Percentiles rank a stretch among this genome's conserved stretches.
Evolutionary conservation across 2,113 vertebrate genomes (phyloP).

Genomic region (Rhinogobius similis): DNA sequence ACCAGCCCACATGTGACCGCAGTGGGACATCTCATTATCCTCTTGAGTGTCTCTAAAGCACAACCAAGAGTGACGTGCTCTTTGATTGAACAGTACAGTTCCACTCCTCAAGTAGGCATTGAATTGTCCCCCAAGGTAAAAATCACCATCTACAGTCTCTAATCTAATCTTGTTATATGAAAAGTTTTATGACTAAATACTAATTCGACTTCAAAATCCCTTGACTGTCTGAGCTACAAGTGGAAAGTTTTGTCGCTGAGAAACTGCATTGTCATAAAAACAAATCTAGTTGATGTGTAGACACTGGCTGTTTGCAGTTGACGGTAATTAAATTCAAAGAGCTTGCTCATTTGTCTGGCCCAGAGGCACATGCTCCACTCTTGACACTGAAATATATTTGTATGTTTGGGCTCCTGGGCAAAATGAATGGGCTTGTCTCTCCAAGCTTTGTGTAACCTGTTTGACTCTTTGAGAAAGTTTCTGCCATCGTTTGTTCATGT

Average conservation of each 20-base stretch:
- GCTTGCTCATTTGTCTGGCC: conserved; percentile 2
- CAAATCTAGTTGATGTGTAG: conserved; percentile 2
- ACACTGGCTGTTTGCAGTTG: not conserved
- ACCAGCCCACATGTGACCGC: too few species aligned
- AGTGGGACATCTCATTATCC: too few species aligned
- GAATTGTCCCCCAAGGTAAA: not conserved
- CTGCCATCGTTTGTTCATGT: not conserved
- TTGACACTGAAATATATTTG: not conserved
- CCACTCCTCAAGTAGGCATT: not conserved
- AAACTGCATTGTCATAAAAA: conserved; percentile 8
- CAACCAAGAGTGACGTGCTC: too few species aligned
- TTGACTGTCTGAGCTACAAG: not conserved
- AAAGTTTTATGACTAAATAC: not conserved
- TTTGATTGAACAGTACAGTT: not conserved
- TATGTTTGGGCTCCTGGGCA: conserved; percentile 10
- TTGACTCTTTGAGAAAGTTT: conserved; percentile 7
- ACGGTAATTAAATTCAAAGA: conserved; percentile 11
- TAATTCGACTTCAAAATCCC: not conserved
- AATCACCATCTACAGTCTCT: conserved; percentile 32
- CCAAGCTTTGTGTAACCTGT: conserved; percentile 1
- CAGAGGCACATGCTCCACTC: not conserved
- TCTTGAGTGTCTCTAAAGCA: too few species aligned
- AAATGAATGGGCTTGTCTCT: not conserved
- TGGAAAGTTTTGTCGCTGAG: not conserved
- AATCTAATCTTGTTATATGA: conserved; percentile 21